A percentile compares a stretch with the other conserved stretches of the same genome.
Conservation (phyloP, 2,113 vertebrate genomes). For the Otus sunia region DNA sequence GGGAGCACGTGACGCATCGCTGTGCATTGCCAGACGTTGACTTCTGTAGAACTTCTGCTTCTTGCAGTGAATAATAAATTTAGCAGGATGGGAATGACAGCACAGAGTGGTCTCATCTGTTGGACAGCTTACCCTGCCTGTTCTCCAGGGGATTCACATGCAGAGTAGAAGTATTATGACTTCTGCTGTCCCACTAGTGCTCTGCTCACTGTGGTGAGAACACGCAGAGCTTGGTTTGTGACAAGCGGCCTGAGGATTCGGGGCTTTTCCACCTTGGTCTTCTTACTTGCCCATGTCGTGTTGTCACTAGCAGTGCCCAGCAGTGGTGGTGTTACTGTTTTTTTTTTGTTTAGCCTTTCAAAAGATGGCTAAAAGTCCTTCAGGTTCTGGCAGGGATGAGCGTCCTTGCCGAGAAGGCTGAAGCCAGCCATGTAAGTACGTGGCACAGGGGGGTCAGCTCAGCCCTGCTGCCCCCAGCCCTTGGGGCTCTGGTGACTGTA, state of each 20-base stretch:
- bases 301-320: background rate
- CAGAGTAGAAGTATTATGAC: background rate
- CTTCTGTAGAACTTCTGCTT: background rate
- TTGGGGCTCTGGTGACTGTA: no score
- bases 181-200: background rate
- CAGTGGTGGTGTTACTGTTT: background rate
- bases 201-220: background rate
- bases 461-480: background rate
- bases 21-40: accelerated
- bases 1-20: accelerated
- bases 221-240: background rate
- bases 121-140: background rate
- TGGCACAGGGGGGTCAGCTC: background rate
- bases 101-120: background rate
- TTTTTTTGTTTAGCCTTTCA: background rate
- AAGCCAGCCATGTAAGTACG: accelerated
- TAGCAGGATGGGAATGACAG: background rate
- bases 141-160: background rate
- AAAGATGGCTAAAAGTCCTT: background rate
- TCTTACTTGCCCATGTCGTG: accelerated
- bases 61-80: background rate
- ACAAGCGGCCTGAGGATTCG: background rate
- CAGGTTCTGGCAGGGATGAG: accelerated
- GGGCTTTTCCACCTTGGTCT: background rate
- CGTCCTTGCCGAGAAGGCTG: background rate